phyloP scores from a whole-genome alignment of 2,113 vertebrate genomes.

The Falco punctatus region DNA sequence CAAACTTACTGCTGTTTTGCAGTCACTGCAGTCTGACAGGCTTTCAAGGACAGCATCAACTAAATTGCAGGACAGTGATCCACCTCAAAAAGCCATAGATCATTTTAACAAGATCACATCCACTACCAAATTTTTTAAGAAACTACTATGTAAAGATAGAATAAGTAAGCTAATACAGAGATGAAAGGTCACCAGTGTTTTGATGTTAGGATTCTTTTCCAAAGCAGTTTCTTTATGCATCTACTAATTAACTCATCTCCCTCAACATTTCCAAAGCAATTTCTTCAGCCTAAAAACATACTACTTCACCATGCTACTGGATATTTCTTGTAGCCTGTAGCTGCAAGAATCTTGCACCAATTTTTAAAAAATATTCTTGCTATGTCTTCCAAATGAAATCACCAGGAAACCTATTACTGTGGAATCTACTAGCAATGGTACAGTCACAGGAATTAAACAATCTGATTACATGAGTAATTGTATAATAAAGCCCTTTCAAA shows the following conservation, averaged over 20 bases:
- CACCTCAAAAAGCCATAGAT: not conserved
- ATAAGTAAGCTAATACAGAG: not conserved
- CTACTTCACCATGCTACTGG: not conserved
- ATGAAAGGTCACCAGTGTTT: not conserved
- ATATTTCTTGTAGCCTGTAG: not conserved
- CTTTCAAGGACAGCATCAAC: constrained; percentile 20
- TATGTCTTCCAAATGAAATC: not conserved
- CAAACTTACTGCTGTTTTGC: constrained; percentile 11
- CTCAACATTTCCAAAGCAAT: not conserved
- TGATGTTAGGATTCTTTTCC: not conserved
- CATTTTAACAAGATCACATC: constrained; percentile 2
- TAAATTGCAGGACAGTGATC: not conserved
- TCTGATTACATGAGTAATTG: not conserved
- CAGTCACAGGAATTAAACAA: not conserved
- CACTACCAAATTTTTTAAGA: not conserved
- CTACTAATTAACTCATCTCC: not conserved
- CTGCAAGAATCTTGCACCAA: not conserved
- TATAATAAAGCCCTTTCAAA: not conserved
- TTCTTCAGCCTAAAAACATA: not conserved
- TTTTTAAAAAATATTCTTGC: not conserved
- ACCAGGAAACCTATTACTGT: not conserved
- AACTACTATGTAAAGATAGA: not conserved
- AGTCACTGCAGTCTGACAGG: constrained; percentile 17
- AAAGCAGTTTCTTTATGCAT: not conserved
- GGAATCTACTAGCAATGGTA: not conserved